Conservation (phyloP, 1,140 invertebrate genomes). For the Choristoneura fumiferana region DNA sequence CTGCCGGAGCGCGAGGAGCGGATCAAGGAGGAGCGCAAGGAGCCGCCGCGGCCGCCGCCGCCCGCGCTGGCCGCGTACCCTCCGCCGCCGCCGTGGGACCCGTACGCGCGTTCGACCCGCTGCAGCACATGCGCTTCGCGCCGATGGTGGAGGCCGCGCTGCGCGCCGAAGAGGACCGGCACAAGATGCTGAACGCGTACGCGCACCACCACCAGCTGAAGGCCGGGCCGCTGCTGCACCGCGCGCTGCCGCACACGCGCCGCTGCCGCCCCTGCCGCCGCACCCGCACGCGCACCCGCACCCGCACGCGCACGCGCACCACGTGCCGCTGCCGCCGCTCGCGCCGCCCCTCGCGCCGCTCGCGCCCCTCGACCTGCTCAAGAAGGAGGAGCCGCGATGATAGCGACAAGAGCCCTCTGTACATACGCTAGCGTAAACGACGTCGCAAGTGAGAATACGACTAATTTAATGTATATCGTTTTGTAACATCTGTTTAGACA, state of each 20-base stretch:
- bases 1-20: slow-evolving; percentile 62
- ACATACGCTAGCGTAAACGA: slow-evolving; percentile 55
- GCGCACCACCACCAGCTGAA: slow-evolving; percentile 77
- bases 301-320: slow-evolving; percentile 19
- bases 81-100: slow-evolving; percentile 82
- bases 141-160: slow-evolving; percentile 86
- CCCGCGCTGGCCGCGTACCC: slow-evolving; percentile 80
- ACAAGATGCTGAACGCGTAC: slow-evolving; percentile 85
- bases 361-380: slow-evolving; percentile 69
- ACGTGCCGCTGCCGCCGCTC: slow-evolving; percentile 39
- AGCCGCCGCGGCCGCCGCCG: slow-evolving; percentile 77
- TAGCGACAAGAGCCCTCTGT: slow-evolving; percentile 57
- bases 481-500: slow-evolving; percentile 68
- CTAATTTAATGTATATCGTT: slow-evolving; percentile 56
- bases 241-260: slow-evolving; percentile 47
- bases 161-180: slow-evolving; percentile 85
- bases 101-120: slow-evolving; percentile 82
- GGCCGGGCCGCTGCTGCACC: slow-evolving; percentile 63
- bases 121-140: slow-evolving; percentile 84
- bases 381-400: slow-evolving; percentile 79
- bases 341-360: slow-evolving; percentile 58
- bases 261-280: no score
- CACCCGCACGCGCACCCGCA: slow-evolving; percentile 40
- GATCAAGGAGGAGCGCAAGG: slow-evolving; percentile 70
- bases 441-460: slow-evolving; percentile 53